A percentile compares a stretch with the other conserved stretches of the same genome.
phyloP scores from a whole-genome alignment of 1,140 invertebrate genomes.

The Dolichoris vasculosae region DNA sequence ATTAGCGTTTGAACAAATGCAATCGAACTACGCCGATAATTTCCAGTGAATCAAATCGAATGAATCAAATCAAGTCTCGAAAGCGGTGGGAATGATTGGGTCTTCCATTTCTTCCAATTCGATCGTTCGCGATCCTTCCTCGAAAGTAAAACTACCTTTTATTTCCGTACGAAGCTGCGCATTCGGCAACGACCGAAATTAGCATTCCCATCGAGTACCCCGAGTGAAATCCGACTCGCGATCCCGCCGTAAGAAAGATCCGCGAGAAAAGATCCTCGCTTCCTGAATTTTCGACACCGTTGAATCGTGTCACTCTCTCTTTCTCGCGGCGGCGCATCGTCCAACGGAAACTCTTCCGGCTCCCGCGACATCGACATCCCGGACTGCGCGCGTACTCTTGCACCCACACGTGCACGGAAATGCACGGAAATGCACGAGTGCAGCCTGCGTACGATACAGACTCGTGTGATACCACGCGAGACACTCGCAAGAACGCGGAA shows the following conservation, averaged over 20 bases:
- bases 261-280: not conserved
- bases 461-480: not conserved
- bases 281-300: not conserved
- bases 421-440: too few relatives aligned
- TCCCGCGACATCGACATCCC: not conserved
- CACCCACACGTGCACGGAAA: not conserved
- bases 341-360: slow-evolving; percentile 6
- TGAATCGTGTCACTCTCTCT: not conserved
- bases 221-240: too few relatives aligned
- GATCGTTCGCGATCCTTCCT: too few relatives aligned
- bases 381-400: not conserved
- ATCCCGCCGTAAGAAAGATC: too few relatives aligned
- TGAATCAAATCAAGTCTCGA: not conserved
- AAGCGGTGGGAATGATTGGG: too few relatives aligned
- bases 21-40: not conserved
- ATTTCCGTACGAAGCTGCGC: too few relatives aligned
- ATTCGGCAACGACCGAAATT: too few relatives aligned
- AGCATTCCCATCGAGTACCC: too few relatives aligned
- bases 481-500: slow-evolving; percentile 59
- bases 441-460: too few relatives aligned
- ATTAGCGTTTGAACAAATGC: not conserved
- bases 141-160: too few relatives aligned
- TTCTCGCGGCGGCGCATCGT: slow-evolving; percentile 6
- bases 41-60: not conserved
- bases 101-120: too few relatives aligned